phyloP scores from a whole-genome alignment of 2,797 vertebrate species.

The Chromobotia macracanthus region DNA sequence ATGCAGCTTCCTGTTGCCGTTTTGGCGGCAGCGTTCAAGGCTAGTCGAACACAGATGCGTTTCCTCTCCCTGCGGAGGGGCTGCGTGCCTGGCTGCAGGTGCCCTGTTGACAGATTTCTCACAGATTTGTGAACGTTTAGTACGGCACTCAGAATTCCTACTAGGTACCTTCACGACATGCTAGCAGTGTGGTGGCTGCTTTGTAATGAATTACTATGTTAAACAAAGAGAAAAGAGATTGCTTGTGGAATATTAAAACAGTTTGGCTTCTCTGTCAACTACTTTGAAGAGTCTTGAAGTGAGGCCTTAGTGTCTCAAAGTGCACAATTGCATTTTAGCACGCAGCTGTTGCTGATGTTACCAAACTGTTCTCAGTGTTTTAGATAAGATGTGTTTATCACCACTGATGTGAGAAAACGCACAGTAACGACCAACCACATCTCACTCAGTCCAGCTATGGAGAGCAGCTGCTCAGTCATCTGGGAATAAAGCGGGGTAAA shows the following conservation, averaged over 20 bases:
- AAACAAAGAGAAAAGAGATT: neutral
- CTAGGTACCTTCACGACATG: neutral
- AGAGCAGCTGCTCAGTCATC: neutral
- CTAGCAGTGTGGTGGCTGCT: neutral
- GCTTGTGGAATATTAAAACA: neutral
- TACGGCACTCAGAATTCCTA: neutral
- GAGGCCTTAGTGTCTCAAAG: neutral
- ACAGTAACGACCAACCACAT: neutral
- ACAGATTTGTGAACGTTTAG: neutral
- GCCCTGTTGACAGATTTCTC: slow-evolving; percentile 25
- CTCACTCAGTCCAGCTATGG: neutral
- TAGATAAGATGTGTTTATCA: neutral
- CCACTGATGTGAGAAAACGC: neutral
- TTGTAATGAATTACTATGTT: neutral
- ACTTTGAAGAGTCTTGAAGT: neutral
- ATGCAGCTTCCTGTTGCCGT: slow-evolving; percentile 30
- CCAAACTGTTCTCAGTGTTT: neutral
- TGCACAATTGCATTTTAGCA: neutral
- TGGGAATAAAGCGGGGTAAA: neutral
- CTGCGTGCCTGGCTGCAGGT: slow-evolving; percentile 18
- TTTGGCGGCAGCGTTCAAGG: slow-evolving; percentile 20
- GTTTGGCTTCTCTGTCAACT: neutral
- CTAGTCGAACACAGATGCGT: slow-evolving; percentile 39
- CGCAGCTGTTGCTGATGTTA: slow-evolving; percentile 13
- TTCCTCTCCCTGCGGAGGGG: slow-evolving; percentile 23